Percentiles rank a stretch among this genome's conserved stretches.
Evolutionary conservation across 2,888 invertebrate genomes (phyloP).

Genomic region (Chloromyia formosa): DNA sequence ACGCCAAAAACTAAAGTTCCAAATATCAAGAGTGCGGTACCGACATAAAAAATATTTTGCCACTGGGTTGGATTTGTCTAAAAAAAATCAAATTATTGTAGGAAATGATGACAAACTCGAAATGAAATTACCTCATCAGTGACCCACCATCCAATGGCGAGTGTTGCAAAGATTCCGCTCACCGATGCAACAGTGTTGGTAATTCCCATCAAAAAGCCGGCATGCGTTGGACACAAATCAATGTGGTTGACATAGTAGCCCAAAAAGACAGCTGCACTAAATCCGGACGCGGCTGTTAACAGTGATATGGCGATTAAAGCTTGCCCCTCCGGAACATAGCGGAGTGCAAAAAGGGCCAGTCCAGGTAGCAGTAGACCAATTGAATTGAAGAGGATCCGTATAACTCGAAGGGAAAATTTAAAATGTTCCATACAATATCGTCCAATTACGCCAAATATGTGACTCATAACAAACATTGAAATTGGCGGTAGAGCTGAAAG

Average conservation of each 20-base stretch:
- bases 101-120: neutral
- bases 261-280: constrained; percentile 70
- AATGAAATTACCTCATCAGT: constrained; percentile 64
- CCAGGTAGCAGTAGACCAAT: constrained; percentile 68
- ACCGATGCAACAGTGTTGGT: constrained; percentile 73
- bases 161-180: constrained; percentile 71
- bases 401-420: constrained; percentile 59
- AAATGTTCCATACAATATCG: constrained; percentile 65
- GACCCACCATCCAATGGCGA: constrained; percentile 69
- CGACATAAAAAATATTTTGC: constrained; percentile 68
- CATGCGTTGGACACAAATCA: constrained; percentile 75
- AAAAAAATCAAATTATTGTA: neutral
- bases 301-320: constrained; percentile 66
- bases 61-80: constrained; percentile 64
- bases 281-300: constrained; percentile 69
- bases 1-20: constrained; percentile 67
- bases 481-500: constrained; percentile 69
- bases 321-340: constrained; percentile 65
- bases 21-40: constrained; percentile 66
- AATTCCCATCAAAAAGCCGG: constrained; percentile 76
- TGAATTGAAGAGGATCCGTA: constrained; percentile 61
- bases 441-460: constrained; percentile 65
- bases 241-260: constrained; percentile 75
- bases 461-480: constrained; percentile 66
- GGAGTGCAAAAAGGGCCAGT: constrained; percentile 66